Evolutionary conservation across 2,797 vertebrate genomes (phyloP), one percentile per base, ranked within the genome.

Genomic region (Cottoperca gobio): DNA sequence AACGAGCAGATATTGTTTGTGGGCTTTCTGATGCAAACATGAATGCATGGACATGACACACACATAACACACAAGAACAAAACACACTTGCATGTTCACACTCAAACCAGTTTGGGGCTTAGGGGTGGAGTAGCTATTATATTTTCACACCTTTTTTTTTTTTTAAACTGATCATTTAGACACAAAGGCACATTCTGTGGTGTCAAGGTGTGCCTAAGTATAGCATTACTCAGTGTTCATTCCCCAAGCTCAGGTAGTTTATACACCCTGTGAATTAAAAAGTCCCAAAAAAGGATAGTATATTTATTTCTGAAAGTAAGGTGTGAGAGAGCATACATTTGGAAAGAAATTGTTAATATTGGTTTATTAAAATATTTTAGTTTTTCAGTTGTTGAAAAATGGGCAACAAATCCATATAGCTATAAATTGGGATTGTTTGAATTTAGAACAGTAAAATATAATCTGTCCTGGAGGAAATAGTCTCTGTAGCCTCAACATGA

Each of bases 1-100:
- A 50, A 73, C 12, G 48, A 53, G 68, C 58, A 57, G 59, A 83
- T 82, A 69, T 72, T 72, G 65, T 70, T 79, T 74, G 78, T 55
- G 53, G 71, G 67, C 16, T 55, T 58, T 70, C n/a, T 55, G 50
- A 46, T 37, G 39, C 70, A 86, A 75, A 82, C 59, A 60, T 46
- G 39, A 70, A 53, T 58, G 77, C 37, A 72, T 14, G 12, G 60
- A n/a, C 24, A 11, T 26, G 17, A 43, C 42, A 39, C 21, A 42
- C 28, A n/a, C 19, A 11, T 26, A 13, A 43, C 42, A 39, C 21
- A 42, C 23, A 24, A 43, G 35, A 60, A 60, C 7, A 6, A 63
- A 54, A 59, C 23, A 52, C 6, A 6, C 7, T 8, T 19, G 16
- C 21, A 52, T 37, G 26, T 50, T 55, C 8, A 40, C 3, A 14